A percentile compares a stretch with the other conserved stretches of the same genome.
These are phyloP conservation scores for Polia nebulosa DNA, from an alignment of 2,888 invertebrate genomes.

Conservation along the genomic window DNA sequence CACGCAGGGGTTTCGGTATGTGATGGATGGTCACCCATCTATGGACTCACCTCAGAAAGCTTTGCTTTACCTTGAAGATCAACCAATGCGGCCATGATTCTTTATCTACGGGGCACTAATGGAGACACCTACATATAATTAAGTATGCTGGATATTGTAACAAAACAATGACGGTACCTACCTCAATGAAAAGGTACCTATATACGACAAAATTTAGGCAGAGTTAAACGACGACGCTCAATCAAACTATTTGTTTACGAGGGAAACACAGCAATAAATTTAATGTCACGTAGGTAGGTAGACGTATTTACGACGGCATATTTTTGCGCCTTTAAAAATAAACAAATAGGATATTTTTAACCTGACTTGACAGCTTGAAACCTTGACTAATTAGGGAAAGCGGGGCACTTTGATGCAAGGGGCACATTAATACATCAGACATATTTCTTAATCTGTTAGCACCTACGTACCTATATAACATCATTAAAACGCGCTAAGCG, in stretches of 20 bases:
- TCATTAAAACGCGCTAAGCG: too few species aligned
- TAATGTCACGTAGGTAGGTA: neutral
- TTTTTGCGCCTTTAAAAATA: neutral
- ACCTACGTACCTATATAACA: too few species aligned
- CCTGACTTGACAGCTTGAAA: too few species aligned
- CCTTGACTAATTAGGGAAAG: too few species aligned
- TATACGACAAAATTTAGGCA: neutral
- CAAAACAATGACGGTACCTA: neutral
- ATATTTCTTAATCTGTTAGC: too few species aligned
- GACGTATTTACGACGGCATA: neutral
- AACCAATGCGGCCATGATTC: neutral
- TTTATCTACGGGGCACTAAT: neutral
- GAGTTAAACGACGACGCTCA: neutral
- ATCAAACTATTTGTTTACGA: conserved; percentile 6
- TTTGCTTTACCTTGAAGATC: neutral
- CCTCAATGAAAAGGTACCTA: neutral
- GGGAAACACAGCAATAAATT: neutral
- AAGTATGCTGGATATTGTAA: neutral
- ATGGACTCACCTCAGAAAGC: neutral
- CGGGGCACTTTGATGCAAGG: too few species aligned
- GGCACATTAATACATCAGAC: too few species aligned
- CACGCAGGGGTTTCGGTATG: too few species aligned
- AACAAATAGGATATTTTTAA: neutral
- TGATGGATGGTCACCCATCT: neutral
- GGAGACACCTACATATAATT: too few species aligned